phyloP scores from a whole-genome alignment of 1,140 invertebrate species.

The Drosophila elegans region DNA sequence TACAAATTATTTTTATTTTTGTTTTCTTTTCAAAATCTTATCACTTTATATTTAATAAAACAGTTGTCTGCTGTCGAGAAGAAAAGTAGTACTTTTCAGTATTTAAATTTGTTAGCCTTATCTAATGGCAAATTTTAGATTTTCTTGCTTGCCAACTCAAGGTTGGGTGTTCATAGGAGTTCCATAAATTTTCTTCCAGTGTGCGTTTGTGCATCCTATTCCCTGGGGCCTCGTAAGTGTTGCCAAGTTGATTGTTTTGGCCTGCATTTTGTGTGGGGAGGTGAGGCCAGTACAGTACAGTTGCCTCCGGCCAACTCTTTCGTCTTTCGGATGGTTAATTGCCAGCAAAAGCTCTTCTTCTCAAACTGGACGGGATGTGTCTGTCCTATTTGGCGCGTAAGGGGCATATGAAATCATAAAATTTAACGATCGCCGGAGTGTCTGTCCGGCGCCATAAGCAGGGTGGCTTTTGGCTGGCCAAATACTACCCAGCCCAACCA shows the following conservation, averaged over 20 bases:
- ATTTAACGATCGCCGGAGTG: slow-evolving; percentile 72
- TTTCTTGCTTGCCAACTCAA: no score
- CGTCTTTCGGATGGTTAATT: slow-evolving; percentile 44
- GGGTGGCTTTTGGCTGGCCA: slow-evolving; percentile 17
- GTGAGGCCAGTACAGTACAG: slow-evolving; percentile 56
- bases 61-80: no score
- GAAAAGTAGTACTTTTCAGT: no score
- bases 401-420: slow-evolving; percentile 72
- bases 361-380: slow-evolving; percentile 16
- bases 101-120: not conserved
- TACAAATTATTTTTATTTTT: no score
- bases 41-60: no score
- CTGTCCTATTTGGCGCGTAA: slow-evolving; percentile 12
- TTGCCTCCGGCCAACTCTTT: slow-evolving; percentile 37
- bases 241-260: slow-evolving; percentile 73
- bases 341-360: slow-evolving; percentile 40
- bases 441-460: slow-evolving; percentile 24
- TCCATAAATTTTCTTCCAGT: slow-evolving; percentile 3
- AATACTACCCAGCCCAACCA: slow-evolving; percentile 46
- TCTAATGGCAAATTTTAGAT: no score
- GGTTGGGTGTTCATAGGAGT: no score
- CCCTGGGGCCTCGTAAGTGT: slow-evolving; percentile 77
- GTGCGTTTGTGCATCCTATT: slow-evolving; percentile 32
- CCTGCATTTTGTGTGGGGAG: slow-evolving; percentile 12
- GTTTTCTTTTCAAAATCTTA: no score